Conservation (phyloP, 2,797 vertebrate genomes). For the Phrynocephalus vlangalii region DNA sequence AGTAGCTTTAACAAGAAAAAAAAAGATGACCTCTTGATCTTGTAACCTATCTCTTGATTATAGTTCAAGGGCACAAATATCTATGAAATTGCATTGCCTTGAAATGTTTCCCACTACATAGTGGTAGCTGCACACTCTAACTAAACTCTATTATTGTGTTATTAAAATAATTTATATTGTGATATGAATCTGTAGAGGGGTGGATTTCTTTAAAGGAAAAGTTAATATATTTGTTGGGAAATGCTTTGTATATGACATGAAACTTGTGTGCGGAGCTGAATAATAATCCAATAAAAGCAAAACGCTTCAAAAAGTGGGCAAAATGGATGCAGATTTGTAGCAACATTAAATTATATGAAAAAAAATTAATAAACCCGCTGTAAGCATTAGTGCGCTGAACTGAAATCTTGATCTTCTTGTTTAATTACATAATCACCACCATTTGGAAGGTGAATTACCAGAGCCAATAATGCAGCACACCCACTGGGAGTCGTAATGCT, state of each 20-base stretch:
- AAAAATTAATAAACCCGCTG: conserved; percentile 38
- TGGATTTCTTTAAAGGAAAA: conserved; percentile 3
- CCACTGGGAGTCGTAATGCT: conserved; percentile 59
- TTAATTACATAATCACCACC: conserved; percentile 68
- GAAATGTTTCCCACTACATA: not conserved
- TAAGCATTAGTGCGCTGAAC: conserved; percentile 53
- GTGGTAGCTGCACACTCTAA: not conserved
- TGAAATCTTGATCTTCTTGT: conserved; percentile 53
- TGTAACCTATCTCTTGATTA: not conserved
- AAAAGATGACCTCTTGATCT: not conserved
- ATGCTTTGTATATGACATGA: conserved; percentile 4
- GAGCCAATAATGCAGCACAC: conserved; percentile 63
- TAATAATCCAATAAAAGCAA: conserved; percentile 49
- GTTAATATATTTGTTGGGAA: conserved; percentile 11
- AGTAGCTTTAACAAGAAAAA: not conserved
- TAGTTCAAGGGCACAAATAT: not conserved
- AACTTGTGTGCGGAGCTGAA: conserved; percentile 25
- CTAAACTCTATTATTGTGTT: not conserved
- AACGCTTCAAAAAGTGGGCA: conserved; percentile 51
- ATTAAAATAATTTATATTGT: conserved; percentile 29
- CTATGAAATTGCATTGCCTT: not conserved
- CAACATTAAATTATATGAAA: conserved; percentile 58
- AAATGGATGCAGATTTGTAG: conserved; percentile 48
- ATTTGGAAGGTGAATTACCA: conserved; percentile 62
- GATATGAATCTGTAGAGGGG: not conserved